Evolutionary conservation across 1,140 invertebrate genomes (phyloP).

Genomic region (Drosophila equinoxialis): DNA sequence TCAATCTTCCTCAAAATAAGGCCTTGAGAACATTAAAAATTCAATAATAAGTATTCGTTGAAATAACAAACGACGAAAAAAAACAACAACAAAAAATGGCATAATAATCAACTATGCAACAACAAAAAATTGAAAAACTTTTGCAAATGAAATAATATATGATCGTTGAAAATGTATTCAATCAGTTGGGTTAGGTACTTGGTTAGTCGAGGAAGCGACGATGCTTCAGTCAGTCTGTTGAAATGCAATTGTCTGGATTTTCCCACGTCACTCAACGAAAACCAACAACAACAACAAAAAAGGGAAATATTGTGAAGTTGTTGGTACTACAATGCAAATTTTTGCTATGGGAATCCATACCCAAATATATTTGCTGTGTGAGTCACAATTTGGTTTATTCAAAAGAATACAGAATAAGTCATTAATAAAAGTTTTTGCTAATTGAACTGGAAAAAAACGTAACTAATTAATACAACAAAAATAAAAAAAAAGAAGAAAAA

Average conservation of each 20-base stretch:
- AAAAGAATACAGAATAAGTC: slow-evolving; percentile 1
- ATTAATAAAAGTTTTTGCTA: background rate
- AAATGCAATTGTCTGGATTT: slow-evolving; percentile 16
- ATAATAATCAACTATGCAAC: background rate
- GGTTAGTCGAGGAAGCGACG: background rate
- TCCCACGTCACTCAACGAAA: slow-evolving; percentile 10
- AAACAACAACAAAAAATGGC: background rate
- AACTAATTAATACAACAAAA: background rate
- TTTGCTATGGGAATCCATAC: background rate
- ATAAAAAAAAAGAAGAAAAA: background rate
- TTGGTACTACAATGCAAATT: slow-evolving; percentile 10
- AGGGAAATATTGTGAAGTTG: background rate
- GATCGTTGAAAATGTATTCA: slow-evolving; percentile 14
- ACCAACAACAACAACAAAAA: no score
- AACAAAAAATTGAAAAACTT: slow-evolving; percentile 1
- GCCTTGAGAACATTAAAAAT: slow-evolving; percentile 18
- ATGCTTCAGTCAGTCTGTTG: background rate
- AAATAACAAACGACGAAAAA: slow-evolving; percentile 1
- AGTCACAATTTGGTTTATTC: background rate
- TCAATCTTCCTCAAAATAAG: slow-evolving; percentile 17
- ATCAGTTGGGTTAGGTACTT: slow-evolving; percentile 4
- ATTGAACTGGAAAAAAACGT: background rate
- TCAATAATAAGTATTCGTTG: slow-evolving; percentile 13
- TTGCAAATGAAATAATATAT: slow-evolving; percentile 17
- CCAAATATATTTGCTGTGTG: background rate